Conservation (phyloP, 2,797 vertebrate species). For the Semotilus atromaculatus region DNA sequence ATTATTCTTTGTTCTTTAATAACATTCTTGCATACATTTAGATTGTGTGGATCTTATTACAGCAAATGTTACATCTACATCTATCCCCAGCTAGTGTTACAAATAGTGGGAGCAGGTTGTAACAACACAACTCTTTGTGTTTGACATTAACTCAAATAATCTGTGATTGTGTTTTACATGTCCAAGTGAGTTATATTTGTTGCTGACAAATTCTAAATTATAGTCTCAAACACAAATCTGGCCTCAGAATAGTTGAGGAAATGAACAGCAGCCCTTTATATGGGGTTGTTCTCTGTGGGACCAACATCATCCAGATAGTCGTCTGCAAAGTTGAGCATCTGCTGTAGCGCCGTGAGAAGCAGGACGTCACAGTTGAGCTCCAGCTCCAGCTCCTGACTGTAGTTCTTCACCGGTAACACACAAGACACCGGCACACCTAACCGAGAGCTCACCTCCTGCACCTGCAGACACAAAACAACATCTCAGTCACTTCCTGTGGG, state of each 20-base stretch:
- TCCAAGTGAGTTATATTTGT: too few species aligned
- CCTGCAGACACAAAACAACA: slow-evolving; percentile 59
- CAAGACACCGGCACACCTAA: slow-evolving; percentile 75
- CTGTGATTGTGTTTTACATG: too few species aligned
- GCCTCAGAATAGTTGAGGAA: neutral
- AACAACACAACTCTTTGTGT: too few species aligned
- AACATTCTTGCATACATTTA: too few species aligned
- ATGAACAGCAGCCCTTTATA: neutral
- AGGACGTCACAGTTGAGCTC: slow-evolving; percentile 73
- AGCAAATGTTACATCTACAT: too few species aligned
- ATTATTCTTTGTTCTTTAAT: too few species aligned
- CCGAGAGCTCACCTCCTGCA: slow-evolving; percentile 66
- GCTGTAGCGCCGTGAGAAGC: slow-evolving; percentile 67
- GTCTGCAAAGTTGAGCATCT: slow-evolving; percentile 74
- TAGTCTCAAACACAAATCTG: neutral
- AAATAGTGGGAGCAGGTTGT: too few species aligned
- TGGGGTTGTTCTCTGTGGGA: neutral
- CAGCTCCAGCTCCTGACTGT: slow-evolving; percentile 72
- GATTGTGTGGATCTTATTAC: too few species aligned
- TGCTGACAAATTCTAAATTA: neutral
- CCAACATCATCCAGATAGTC: slow-evolving; percentile 68
- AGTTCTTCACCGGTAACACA: slow-evolving; percentile 79
- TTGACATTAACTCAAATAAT: too few species aligned
- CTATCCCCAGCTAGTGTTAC: too few species aligned
- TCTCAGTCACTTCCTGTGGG: neutral